Conservation (phyloP, 2,113 vertebrate species). For the Casuarius casuarius region DNA sequence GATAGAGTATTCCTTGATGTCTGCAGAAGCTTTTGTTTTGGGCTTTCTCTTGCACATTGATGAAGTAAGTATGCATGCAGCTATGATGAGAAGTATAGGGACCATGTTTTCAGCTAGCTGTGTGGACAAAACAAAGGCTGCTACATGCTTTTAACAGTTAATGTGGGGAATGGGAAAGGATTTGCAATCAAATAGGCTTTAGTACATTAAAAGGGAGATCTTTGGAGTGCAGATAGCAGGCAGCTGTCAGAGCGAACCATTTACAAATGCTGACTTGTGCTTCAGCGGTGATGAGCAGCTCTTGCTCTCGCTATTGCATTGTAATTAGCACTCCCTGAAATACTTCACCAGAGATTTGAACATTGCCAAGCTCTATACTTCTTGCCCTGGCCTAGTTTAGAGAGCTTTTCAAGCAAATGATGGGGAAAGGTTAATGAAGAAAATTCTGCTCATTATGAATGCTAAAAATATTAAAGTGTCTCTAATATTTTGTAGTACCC, state of each 20-base stretch:
- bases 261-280: constrained; percentile 25
- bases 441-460: not conserved
- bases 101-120: not conserved
- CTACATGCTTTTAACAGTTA: not conserved
- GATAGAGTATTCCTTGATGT: not conserved
- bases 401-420: not conserved
- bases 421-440: constrained; percentile 18
- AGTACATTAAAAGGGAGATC: not conserved
- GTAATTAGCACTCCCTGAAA: constrained; percentile 54
- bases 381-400: constrained; percentile 42
- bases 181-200: not conserved
- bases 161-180: not conserved
- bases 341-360: constrained; percentile 47
- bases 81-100: not conserved
- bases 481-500: not conserved
- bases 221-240: not conserved
- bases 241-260: constrained; percentile 23
- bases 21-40: not conserved
- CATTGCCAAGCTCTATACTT: not conserved
- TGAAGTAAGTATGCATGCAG: not conserved
- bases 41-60: not conserved
- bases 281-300: not conserved
- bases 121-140: not conserved
- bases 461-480: not conserved
- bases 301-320: not conserved